Conservation (phyloP, 2,888 invertebrate species). For the Trichogramma evanescens region DNA sequence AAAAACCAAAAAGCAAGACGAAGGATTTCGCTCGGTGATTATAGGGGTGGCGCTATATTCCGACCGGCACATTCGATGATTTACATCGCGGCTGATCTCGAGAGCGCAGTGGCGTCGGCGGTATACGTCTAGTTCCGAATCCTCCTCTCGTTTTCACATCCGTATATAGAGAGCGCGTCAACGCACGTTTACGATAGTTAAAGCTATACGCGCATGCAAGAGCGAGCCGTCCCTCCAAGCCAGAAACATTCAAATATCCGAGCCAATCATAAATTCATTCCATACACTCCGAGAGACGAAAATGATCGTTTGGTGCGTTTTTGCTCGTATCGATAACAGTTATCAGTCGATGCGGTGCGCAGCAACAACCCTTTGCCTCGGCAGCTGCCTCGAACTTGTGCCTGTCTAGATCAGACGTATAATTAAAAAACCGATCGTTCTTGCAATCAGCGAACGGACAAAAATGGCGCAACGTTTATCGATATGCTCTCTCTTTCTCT, state of each 20-base stretch:
- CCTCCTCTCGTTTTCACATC: constrained; percentile 37
- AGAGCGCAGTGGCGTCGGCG: too few species aligned
- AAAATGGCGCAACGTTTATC: too few species aligned
- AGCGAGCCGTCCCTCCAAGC: constrained; percentile 44
- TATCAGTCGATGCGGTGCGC: too few species aligned
- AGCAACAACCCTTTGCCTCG: too few species aligned
- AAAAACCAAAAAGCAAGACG: too few species aligned
- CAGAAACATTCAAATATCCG: constrained; percentile 44
- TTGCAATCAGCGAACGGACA: too few species aligned
- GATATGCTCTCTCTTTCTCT: too few species aligned
- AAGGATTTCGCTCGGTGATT: constrained; percentile 32
- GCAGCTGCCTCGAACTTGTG: too few species aligned
- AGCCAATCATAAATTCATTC: constrained; percentile 46
- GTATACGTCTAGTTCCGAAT: constrained; percentile 38
- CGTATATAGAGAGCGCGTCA: neutral
- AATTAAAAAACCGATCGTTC: too few species aligned
- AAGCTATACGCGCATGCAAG: constrained; percentile 32
- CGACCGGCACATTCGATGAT: constrained; percentile 38
- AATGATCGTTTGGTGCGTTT: too few species aligned
- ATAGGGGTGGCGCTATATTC: constrained; percentile 44
- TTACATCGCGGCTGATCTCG: constrained; percentile 35
- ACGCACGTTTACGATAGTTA: neutral
- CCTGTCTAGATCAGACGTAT: too few species aligned
- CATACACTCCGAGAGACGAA: constrained; percentile 29
- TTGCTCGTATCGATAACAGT: too few species aligned